phyloP scores from a whole-genome alignment of 2,113 vertebrate species.

The Sterna hirundo region DNA sequence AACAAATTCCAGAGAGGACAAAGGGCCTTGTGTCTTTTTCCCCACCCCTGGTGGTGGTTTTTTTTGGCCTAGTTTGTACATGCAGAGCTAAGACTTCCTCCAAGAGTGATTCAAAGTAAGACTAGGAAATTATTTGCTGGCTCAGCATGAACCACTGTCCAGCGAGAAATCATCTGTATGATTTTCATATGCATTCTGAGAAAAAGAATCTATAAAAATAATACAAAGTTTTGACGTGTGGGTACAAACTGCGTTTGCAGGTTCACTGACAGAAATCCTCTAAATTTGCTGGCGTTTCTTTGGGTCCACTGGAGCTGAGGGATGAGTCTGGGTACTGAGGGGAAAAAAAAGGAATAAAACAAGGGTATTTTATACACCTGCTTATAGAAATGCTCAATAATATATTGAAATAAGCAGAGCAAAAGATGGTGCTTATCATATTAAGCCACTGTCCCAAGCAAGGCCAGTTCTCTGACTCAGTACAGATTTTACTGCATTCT shows the following conservation, averaged over 20 bases:
- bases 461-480: not conserved
- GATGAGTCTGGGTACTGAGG: not conserved
- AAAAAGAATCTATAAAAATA: not conserved
- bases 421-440: not conserved
- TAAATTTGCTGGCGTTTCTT: not conserved
- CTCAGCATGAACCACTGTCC: slow-evolving; percentile 1
- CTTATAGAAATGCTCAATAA: not conserved
- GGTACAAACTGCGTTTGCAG: not conserved
- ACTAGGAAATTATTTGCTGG: slow-evolving; percentile 31
- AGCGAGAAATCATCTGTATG: not conserved
- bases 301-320: not conserved
- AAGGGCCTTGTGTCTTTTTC: slow-evolving; percentile 48
- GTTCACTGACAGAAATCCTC: not conserved
- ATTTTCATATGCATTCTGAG: not conserved
- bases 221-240: not conserved
- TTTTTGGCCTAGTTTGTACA: not conserved
- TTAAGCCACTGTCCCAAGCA: not conserved
- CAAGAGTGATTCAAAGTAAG: slow-evolving; percentile 28
- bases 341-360: not conserved
- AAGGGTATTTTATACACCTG: not conserved
- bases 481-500: not conserved
- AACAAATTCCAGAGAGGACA: slow-evolving; percentile 55
- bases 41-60: not conserved
- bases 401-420: not conserved
- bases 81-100: slow-evolving; percentile 15